These are phyloP conservation scores for Arion vulgaris DNA, from an alignment of 1,140 invertebrate genomes.

Conservation along the genomic window DNA sequence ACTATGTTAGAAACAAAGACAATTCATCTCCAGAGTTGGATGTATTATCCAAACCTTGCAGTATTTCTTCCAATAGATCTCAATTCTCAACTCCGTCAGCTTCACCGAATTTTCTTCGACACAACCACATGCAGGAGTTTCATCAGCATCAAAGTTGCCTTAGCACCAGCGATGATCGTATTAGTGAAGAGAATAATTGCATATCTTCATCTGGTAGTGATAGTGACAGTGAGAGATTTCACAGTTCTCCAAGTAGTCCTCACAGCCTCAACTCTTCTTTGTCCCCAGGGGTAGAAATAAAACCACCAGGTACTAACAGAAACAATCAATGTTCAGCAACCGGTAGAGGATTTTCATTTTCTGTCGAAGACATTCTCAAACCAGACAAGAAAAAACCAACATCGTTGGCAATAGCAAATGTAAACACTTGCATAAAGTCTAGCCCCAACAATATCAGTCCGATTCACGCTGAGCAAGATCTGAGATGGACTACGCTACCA, in stretches of 20 bases:
- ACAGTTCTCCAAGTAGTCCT: conserved; percentile 11
- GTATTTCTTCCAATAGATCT: not conserved
- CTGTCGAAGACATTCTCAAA: conserved; percentile 37
- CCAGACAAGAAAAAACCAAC: conserved; percentile 41
- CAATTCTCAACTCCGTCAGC: not conserved
- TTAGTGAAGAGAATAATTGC: not conserved
- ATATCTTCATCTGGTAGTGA: not conserved
- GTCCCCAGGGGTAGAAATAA: conserved; percentile 1
- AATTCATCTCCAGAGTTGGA: not conserved
- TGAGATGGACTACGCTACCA: conserved; percentile 12
- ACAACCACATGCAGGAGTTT: conserved; percentile 13
- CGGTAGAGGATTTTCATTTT: conserved; percentile 28
- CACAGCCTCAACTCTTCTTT: not conserved
- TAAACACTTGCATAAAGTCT: not conserved
- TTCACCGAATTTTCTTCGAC: not conserved
- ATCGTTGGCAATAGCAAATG: not conserved
- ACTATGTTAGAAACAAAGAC: not conserved
- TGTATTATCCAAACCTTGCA: not conserved
- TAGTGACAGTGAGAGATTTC: not conserved
- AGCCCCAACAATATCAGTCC: not conserved
- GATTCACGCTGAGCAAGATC: not conserved
- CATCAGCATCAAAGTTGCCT: not conserved
- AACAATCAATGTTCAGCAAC: conserved; percentile 14
- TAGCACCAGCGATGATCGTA: too few relatives aligned
- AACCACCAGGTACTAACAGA: not conserved